Conservation (phyloP, 2,797 vertebrate species). For the Acomys russatus region DNA sequence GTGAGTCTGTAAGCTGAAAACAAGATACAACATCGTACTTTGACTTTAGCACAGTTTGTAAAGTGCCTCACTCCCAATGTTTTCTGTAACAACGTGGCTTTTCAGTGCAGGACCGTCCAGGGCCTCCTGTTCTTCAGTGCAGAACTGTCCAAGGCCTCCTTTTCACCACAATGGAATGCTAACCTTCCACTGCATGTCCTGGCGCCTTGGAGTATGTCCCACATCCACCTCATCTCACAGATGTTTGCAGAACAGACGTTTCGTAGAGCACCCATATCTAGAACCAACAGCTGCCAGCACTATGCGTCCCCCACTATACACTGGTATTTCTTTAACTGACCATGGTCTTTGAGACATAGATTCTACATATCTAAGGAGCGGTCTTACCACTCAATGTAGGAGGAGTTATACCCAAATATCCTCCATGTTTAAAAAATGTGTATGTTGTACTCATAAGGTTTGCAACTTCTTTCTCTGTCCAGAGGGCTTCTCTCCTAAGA, state of each 20-base stretch:
- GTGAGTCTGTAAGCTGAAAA: conserved; percentile 42
- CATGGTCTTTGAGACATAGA: background rate
- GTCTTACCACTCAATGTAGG: background rate
- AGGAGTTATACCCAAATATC: background rate
- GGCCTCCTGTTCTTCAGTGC: background rate
- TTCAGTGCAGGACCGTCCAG: background rate
- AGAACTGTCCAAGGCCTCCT: background rate
- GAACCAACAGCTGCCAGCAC: background rate
- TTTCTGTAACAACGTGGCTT: background rate
- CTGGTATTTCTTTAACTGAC: background rate
- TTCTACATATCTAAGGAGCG: background rate
- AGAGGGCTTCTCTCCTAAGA: background rate
- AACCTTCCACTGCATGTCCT: background rate
- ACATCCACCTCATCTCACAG: background rate
- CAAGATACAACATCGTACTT: background rate
- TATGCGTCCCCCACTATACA: fast-evolving
- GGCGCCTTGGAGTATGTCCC: background rate
- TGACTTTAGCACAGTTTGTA: background rate
- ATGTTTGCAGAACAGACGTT: background rate
- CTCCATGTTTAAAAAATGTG: background rate
- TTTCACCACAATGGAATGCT: background rate
- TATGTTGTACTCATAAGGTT: conserved; percentile 48
- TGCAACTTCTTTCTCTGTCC: background rate
- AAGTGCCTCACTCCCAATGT: background rate
- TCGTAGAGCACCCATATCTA: background rate